These are phyloP conservation scores for Oryzias curvinotus DNA, from an alignment of 2,113 vertebrate species.

Conservation along the genomic window DNA sequence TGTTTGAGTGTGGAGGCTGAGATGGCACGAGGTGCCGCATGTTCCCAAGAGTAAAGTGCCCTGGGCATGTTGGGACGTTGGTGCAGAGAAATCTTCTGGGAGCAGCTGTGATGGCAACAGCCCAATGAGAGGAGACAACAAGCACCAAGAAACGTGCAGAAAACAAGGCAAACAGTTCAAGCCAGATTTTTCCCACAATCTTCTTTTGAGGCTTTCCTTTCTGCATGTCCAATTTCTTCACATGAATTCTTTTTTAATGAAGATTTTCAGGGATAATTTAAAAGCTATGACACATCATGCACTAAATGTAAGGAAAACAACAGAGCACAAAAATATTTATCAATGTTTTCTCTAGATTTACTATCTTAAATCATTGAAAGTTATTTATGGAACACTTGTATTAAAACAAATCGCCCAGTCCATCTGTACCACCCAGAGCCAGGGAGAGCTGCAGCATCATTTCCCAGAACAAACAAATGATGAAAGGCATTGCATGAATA, in stretches of 20 bases:
- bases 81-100: constrained; percentile 18
- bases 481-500: no score
- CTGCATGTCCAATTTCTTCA: no score
- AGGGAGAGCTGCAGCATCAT: not conserved
- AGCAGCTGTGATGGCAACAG: constrained; percentile 30
- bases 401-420: not conserved
- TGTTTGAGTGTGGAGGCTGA: constrained; percentile 3
- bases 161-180: not conserved
- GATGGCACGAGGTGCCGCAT: not conserved
- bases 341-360: no score
- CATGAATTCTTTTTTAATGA: not conserved
- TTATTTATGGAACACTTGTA: not conserved
- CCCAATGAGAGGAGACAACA: constrained; percentile 8
- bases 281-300: not conserved
- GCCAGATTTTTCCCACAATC: not conserved
- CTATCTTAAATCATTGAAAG: no score
- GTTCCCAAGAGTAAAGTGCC: constrained; percentile 14
- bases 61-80: constrained; percentile 18
- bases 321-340: no score
- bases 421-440: not conserved
- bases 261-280: constrained; percentile 3
- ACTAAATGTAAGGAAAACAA: no score
- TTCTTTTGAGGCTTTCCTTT: not conserved
- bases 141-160: not conserved
- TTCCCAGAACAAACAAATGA: no score